Conservation (phyloP, 2,888 invertebrate genomes). For the Cataglyphis altisquamis region DNA sequence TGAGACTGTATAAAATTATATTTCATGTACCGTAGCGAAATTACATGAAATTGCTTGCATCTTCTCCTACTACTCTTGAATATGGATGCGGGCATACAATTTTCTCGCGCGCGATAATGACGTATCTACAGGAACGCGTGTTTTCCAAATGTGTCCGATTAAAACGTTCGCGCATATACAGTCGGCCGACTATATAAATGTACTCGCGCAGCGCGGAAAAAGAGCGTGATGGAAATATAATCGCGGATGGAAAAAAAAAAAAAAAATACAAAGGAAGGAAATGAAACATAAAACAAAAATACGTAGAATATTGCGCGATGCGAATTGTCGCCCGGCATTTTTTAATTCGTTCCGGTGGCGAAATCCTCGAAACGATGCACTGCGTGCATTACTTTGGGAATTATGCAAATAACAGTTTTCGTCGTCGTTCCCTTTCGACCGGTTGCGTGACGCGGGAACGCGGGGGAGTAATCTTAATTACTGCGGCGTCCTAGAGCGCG, state of each 20-base stretch:
- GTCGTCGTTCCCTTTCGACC: constrained; percentile 12
- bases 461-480: constrained; percentile 63
- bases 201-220: constrained; percentile 8
- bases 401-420: constrained; percentile 54
- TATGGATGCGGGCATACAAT: background rate
- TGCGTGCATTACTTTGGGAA: constrained; percentile 46
- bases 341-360: constrained; percentile 44
- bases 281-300: background rate
- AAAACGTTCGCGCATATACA: background rate
- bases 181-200: constrained; percentile 19
- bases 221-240: constrained; percentile 19
- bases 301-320: constrained; percentile 17
- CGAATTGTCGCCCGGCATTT: constrained; percentile 33
- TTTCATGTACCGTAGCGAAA: constrained; percentile 5
- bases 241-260: background rate
- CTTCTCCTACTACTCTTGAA: constrained; percentile 10
- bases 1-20: constrained; percentile 1
- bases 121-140: constrained; percentile 2
- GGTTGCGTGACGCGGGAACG: background rate
- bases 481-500: constrained; percentile 34
- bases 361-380: constrained; percentile 45
- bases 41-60: background rate
- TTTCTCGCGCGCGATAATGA: constrained; percentile 11
- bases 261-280: background rate
- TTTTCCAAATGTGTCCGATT: constrained; percentile 10